Percentiles rank a stretch among this genome's conserved stretches.
Evolutionary conservation across 2,797 vertebrate genomes (phyloP).

Genomic region (Clangula hyemalis): DNA sequence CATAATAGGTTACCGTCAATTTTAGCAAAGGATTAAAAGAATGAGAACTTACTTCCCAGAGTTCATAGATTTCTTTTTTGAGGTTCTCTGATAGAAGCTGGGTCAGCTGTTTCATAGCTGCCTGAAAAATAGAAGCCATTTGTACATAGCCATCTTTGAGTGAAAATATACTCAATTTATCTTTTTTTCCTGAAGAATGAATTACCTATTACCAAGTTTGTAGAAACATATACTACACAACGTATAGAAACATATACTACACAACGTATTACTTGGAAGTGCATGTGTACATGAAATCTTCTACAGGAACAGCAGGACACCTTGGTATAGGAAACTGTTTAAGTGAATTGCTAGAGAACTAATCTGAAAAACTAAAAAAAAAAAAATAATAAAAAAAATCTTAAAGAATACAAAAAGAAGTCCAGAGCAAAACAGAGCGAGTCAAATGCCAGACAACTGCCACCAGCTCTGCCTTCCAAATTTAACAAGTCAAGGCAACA

Average conservation of each 20-base stretch:
- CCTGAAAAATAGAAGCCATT: constrained; percentile 75
- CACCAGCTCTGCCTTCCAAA: neutral
- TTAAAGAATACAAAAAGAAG: neutral
- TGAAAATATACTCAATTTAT: neutral
- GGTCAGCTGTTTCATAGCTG: constrained; percentile 90
- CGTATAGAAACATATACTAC: neutral
- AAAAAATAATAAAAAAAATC: neutral
- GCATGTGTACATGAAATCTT: neutral
- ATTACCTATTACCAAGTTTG: neutral
- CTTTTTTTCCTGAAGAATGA: neutral
- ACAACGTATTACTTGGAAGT: neutral
- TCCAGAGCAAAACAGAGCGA: neutral
- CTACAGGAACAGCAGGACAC: neutral
- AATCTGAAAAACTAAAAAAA: neutral
- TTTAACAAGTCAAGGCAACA: neutral
- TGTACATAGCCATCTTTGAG: neutral
- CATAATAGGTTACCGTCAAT: neutral
- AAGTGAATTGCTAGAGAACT: neutral
- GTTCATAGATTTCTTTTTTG: constrained; percentile 87
- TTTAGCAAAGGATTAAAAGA: neutral
- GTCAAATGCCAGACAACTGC: neutral
- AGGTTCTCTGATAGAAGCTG: constrained; percentile 85
- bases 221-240: neutral
- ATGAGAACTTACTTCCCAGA: constrained; percentile 89
- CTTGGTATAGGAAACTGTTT: neutral